A percentile compares a stretch with the other conserved stretches of the same genome.
Evolutionary conservation across 2,113 vertebrate species (phyloP).

Genomic region (Todiramphus saurophagus): DNA sequence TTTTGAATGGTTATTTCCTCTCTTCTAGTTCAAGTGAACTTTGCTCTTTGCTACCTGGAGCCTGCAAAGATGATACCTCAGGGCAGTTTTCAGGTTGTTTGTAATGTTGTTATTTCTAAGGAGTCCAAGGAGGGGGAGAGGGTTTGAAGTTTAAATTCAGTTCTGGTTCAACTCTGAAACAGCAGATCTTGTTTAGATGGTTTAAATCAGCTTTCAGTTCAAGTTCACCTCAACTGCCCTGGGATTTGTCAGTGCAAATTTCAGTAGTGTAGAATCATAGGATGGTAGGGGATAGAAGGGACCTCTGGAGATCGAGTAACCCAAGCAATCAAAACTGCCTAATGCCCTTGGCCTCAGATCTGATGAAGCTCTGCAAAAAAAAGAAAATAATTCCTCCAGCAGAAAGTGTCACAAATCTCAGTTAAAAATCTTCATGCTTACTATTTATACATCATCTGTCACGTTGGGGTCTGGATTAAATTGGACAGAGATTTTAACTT

Average conservation of each 20-base stretch:
- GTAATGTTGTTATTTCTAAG: not conserved
- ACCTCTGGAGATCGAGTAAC: not conserved
- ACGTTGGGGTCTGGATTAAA: not conserved
- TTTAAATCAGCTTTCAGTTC: not conserved
- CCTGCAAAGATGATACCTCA: not conserved
- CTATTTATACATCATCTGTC: not conserved
- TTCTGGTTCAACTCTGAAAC: not conserved
- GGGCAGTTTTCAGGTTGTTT: accelerated
- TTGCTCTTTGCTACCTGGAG: not conserved
- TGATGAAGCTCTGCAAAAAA: not conserved
- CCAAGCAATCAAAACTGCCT: not conserved
- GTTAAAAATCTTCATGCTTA: not conserved
- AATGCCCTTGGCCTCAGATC: not conserved
- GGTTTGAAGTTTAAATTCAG: not conserved
- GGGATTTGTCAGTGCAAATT: not conserved
- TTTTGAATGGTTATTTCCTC: not conserved
- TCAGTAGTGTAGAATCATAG: not conserved
- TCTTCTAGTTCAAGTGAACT: not conserved
- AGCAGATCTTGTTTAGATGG: not conserved
- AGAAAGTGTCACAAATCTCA: not conserved
- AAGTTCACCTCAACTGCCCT: not conserved
- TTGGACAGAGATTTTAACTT: not conserved
- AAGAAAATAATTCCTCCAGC: not conserved
- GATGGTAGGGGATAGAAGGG: too few relatives aligned
- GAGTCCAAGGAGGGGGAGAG: not conserved